phyloP scores from a whole-genome alignment of 2,888 invertebrate species.

The Blastobasis lacticolella region DNA sequence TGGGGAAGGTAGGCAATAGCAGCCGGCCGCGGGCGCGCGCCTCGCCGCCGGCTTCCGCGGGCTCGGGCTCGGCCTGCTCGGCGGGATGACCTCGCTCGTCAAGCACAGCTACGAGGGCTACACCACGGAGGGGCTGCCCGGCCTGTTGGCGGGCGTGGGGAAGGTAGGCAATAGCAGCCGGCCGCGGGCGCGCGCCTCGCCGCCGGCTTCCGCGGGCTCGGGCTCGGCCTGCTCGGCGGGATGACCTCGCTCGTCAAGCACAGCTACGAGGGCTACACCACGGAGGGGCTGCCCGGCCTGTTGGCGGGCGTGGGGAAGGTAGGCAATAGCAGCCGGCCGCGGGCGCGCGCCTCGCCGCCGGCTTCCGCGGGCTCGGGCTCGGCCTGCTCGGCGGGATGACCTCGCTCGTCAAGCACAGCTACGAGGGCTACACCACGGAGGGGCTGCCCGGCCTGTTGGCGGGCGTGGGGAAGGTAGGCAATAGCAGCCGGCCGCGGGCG shows the following conservation, averaged over 20 bases:
- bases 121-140: constrained; percentile 86
- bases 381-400: constrained; percentile 83
- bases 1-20: too few species aligned
- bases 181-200: constrained; percentile 83
- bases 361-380: constrained; percentile 94
- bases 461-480: too few species aligned
- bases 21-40: constrained; percentile 79
- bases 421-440: constrained; percentile 90
- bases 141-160: constrained; percentile 87
- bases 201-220: constrained; percentile 95
- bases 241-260: constrained; percentile 82
- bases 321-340: constrained; percentile 72
- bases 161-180: too few species aligned
- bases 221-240: constrained; percentile 88
- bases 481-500: constrained; percentile 74
- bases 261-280: constrained; percentile 90
- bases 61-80: constrained; percentile 93
- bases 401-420: constrained; percentile 87
- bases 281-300: constrained; percentile 87
- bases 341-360: constrained; percentile 89
- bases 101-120: constrained; percentile 95
- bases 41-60: constrained; percentile 95
- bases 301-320: constrained; percentile 89
- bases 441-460: constrained; percentile 87
- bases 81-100: constrained; percentile 73